Base-by-base conservation (phyloP, 2,888 invertebrate genomes). In the Eupsilia transversa region DNA sequence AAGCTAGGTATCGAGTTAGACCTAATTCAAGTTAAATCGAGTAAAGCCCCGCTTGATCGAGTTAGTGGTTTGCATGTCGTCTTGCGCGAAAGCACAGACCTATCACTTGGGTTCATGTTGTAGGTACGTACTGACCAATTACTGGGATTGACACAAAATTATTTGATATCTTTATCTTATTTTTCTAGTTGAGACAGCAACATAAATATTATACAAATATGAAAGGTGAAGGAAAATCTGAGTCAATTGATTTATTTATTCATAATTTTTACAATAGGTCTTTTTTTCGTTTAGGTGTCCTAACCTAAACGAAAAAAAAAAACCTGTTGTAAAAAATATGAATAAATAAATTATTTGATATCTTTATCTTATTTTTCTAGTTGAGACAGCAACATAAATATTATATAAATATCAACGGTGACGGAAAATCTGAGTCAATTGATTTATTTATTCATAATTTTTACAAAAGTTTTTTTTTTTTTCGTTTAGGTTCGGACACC, bases 21-120 rank as follows among this genome's bases (percentile, higher is more conserved):
- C n/a, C 54, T 56, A 65, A 79, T 56, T 79, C 60, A 14, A 77
- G 33, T 61, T 56, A 57, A 61, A 78, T 79, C 80, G 41, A 80
- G 49, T 74, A 66, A 23, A 17, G 49, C 12, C 14, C 30, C n/a
- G 33, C 14, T 52, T 70, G 43, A 80, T 70, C n/a, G 43, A 57
- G 57, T 80, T 63, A 60, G 60, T n/a, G 76, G 79, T 69, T 63
- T 70, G 61, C 41, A 56, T 61, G 41, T 67, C 65, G 49, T 63
- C 69, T 70, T 57, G 38, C 7, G 35, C 43, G 14, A 79, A 63
- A 23, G 43, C 61, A 46, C 0, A 3, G 30, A 52, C 43, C 14
- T 52, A 57, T 56, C 12, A 56, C 27, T 30, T 17, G 7, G 35
- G 20, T 73, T 7, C 6, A 23, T 20, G 20, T 30, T 6, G 33